Evolutionary conservation across 2,888 invertebrate species (phyloP).

Genomic region (Hermodice carunculata): DNA sequence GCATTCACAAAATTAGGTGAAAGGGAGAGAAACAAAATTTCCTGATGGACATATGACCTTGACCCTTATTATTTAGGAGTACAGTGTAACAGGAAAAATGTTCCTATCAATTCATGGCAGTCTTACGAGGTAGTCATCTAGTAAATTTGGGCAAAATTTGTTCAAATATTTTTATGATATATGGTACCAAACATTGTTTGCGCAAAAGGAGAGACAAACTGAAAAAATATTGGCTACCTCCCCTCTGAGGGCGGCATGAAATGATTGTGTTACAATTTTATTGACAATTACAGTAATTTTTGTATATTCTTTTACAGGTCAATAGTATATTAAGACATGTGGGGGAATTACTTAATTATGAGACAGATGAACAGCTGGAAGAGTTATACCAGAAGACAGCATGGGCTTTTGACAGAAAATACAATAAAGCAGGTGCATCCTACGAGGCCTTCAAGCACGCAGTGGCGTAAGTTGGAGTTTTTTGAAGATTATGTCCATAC

Average conservation of each 20-base stretch:
- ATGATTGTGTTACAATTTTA: background rate
- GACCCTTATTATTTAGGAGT: too few species aligned
- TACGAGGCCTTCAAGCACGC: slow-evolving; percentile 99
- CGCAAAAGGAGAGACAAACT: too few species aligned
- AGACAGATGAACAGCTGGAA: slow-evolving; percentile 92
- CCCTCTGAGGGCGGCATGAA: background rate
- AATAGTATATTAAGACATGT: slow-evolving; percentile 98
- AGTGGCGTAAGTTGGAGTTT: slow-evolving; percentile 81
- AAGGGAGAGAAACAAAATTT: too few species aligned
- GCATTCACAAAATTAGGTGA: too few species aligned
- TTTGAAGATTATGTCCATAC: background rate
- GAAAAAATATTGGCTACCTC: background rate
- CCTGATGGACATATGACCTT: too few species aligned
- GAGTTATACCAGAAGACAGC: slow-evolving; percentile 96
- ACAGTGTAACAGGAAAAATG: too few species aligned
- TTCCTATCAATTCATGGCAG: too few species aligned
- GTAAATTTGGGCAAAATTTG: too few species aligned
- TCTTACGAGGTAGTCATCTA: too few species aligned
- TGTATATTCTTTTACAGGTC: slow-evolving; percentile 61
- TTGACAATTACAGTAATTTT: background rate
- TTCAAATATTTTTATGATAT: too few species aligned
- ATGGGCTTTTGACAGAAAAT: slow-evolving; percentile 98
- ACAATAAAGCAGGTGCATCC: slow-evolving; percentile 94
- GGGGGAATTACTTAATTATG: slow-evolving; percentile 92
- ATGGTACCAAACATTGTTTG: too few species aligned